Base-by-base conservation (phyloP, 37 sponge, comb jelly and placozoan genomes). In the Diacarnus erythraeanus region DNA sequence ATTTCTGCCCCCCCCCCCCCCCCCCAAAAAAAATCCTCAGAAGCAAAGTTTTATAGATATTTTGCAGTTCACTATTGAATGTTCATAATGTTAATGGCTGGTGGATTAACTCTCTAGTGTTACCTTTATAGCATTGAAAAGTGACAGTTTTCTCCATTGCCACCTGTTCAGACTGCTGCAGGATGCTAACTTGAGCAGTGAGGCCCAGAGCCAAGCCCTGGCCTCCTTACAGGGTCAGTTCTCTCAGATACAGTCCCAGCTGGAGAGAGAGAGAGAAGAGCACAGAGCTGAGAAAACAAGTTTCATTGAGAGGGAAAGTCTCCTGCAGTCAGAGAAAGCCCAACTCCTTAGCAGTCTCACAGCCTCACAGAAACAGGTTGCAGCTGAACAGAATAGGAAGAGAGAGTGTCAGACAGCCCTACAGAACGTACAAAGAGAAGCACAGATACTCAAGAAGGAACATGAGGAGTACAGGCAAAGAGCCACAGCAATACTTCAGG, bases 401-500 rank as follows among this genome's bases (percentile, higher is more conserved):
- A 33, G 59, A 0, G 87, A 80, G 44, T 68, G 40, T 34, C 87
- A 80, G 37, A 57, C 65, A 17, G 25, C 74, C 22, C 67, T 86
- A 29, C 57, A 61, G 64, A 35, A 54, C 33, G 68, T 57, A 2
- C 72, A 75, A 31, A 72, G 58, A 56, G 84, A 91, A 30, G 72
- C 79, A 8, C 63, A 60, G 2, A 25, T 44, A 41, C 63, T 80
- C 30, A 75, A 73, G 58, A 71, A 80, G 38, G 90, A 94, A 37
- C 75, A 86, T 65, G 60, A 70, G 0, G 94, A 94, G 18, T 94
- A 94, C 71, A 89, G 87, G 66, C 81, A 86, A 60, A 86, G 80
- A 43, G 94, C 94, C 12, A 40, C 88, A 65, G 68, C 73, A 56
- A 90, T 94, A 57, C 81, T 94, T 0, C 94, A 88, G 79, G 92